Evolutionary conservation across 1,140 invertebrate genomes (phyloP).

Genomic region (Mesaphorura yosii): DNA sequence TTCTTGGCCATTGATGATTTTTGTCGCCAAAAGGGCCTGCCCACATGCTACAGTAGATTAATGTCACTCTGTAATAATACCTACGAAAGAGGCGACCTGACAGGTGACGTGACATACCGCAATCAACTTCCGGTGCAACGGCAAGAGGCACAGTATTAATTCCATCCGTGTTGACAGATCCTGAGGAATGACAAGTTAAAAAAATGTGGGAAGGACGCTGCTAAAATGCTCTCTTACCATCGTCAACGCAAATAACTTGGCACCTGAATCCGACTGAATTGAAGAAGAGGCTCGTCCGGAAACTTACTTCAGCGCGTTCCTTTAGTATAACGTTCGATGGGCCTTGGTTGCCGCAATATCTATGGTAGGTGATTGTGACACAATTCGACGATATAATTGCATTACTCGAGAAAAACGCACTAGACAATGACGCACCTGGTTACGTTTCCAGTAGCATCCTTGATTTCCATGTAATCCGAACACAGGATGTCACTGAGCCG

Average conservation of each 20-base stretch:
- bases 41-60: slow-evolving; percentile 28
- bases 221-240: slow-evolving; percentile 6
- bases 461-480: slow-evolving; percentile 27
- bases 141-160: background rate
- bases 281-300: slow-evolving; percentile 21
- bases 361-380: too few species aligned
- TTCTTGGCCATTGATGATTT: slow-evolving; percentile 26
- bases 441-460: slow-evolving; percentile 14
- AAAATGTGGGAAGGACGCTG: too few species aligned
- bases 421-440: slow-evolving; percentile 9
- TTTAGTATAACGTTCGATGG: slow-evolving; percentile 2
- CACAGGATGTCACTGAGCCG: slow-evolving; percentile 25
- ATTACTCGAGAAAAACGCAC: background rate
- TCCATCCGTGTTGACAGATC: background rate
- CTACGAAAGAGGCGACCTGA: too few species aligned
- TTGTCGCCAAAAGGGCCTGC: background rate
- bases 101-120: background rate
- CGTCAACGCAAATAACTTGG: slow-evolving; percentile 18
- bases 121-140: background rate
- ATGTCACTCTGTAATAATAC: too few species aligned
- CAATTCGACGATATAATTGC: too few species aligned
- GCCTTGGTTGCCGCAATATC: slow-evolving; percentile 24
- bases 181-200: too few species aligned
- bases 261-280: slow-evolving; percentile 20
- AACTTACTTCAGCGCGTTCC: slow-evolving; percentile 15